Conservation (phyloP, 2,888 invertebrate genomes). For the Drosophila paramelanica region DNA sequence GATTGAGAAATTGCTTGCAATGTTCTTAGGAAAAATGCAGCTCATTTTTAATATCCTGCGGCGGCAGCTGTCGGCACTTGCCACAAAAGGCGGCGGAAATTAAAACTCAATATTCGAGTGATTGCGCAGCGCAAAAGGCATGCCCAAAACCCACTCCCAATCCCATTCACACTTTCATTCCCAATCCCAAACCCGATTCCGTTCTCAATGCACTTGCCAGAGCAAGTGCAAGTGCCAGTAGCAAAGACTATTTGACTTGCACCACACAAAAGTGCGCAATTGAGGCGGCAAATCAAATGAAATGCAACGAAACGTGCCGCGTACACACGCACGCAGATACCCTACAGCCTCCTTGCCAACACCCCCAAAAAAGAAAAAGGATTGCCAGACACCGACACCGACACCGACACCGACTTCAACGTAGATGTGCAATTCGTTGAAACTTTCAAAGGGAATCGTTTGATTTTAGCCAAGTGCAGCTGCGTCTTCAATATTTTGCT, state of each 20-base stretch:
- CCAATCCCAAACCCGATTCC: slow-evolving; percentile 7
- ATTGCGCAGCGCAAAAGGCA: slow-evolving; percentile 53
- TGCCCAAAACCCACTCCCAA: slow-evolving; percentile 12
- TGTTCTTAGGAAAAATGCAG: slow-evolving; percentile 56
- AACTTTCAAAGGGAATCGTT: slow-evolving; percentile 69
- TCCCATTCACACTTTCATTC: neutral
- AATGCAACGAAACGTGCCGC: slow-evolving; percentile 69
- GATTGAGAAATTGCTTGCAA: slow-evolving; percentile 25
- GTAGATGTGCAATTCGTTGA: slow-evolving; percentile 58
- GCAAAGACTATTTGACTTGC: slow-evolving; percentile 69
- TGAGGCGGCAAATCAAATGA: slow-evolving; percentile 79
- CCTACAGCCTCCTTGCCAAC: neutral
- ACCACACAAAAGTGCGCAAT: slow-evolving; percentile 76
- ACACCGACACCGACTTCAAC: slow-evolving; percentile 23
- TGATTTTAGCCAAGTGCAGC: slow-evolving; percentile 75
- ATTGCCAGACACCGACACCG: slow-evolving; percentile 2
- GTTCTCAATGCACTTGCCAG: slow-evolving; percentile 4
- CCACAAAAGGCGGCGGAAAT: slow-evolving; percentile 71
- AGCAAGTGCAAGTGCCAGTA: slow-evolving; percentile 30
- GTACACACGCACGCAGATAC: slow-evolving; percentile 54
- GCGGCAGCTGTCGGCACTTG: slow-evolving; percentile 65
- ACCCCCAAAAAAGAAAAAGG: neutral
- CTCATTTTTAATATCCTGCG: slow-evolving; percentile 77
- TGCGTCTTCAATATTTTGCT: slow-evolving; percentile 69
- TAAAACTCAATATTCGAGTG: slow-evolving; percentile 79